These are phyloP conservation scores for Drosophila quadrilineata DNA, from an alignment of 1,140 invertebrate genomes.

Conservation along the genomic window DNA sequence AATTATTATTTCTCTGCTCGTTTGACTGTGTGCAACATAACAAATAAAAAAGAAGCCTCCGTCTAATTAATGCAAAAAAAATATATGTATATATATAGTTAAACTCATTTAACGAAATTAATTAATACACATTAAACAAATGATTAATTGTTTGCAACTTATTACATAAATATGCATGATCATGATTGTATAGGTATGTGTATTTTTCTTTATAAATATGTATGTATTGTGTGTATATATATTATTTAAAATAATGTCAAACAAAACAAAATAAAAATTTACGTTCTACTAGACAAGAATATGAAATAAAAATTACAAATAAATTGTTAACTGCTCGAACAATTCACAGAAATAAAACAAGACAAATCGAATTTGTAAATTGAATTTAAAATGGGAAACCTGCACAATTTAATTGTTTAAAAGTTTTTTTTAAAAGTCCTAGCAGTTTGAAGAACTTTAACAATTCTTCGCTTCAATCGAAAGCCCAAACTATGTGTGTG, in stretches of 20 bases:
- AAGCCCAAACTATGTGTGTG: constrained; percentile 34
- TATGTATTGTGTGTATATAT: constrained; percentile 32
- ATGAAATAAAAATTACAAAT: too few relatives aligned
- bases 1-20: neutral
- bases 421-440: too few relatives aligned
- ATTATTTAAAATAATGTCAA: constrained; percentile 43
- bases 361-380: too few relatives aligned
- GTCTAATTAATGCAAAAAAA: constrained; percentile 50
- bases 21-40: constrained; percentile 49
- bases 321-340: too few relatives aligned
- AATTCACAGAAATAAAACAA: constrained; percentile 44
- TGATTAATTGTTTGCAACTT: too few relatives aligned
- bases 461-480: constrained; percentile 33
- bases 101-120: constrained; percentile 51
- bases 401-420: too few relatives aligned
- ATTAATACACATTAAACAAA: too few relatives aligned
- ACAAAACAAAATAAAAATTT: constrained; percentile 55
- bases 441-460: constrained; percentile 41
- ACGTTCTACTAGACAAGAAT: constrained; percentile 34
- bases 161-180: neutral
- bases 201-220: constrained; percentile 2
- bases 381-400: constrained; percentile 9
- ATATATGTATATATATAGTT: too few relatives aligned
- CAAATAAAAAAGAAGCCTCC: constrained; percentile 65
- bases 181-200: neutral